Conservation (phyloP, 2,797 vertebrate species). For the Rhinoraja longicauda region DNA sequence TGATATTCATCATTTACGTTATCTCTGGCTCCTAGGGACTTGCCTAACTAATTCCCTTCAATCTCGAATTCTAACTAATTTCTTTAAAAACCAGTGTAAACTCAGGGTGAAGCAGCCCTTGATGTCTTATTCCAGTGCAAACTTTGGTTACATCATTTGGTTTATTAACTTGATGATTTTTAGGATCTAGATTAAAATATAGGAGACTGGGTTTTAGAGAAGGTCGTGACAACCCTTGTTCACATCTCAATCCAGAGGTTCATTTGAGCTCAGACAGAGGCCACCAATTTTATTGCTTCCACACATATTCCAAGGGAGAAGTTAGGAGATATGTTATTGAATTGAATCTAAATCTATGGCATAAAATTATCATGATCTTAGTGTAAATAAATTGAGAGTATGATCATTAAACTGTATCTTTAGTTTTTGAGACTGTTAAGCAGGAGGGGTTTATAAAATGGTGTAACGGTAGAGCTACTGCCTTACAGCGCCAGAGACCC, state of each 20-base stretch:
- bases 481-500: too few species aligned
- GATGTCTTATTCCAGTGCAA: conserved; percentile 7
- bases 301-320: not conserved
- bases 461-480: too few species aligned
- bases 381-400: not conserved
- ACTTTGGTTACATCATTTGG: not conserved
- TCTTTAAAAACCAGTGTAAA: not conserved
- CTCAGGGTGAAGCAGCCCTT: not conserved
- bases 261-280: conserved; percentile 9
- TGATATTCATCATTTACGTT: not conserved
- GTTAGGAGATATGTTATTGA: not conserved
- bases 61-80: not conserved
- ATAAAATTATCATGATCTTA: not conserved
- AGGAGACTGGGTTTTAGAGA: not conserved
- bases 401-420: not conserved
- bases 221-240: not conserved
- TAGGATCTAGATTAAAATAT: not conserved
- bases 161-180: conserved; percentile 20
- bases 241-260: not conserved
- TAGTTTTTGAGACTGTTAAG: not conserved
- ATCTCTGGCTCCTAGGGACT: not conserved
- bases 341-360: not conserved
- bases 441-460: not conserved
- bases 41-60: not conserved
- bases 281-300: not conserved